A percentile compares a stretch with the other conserved stretches of the same genome.
These are phyloP conservation scores for Eulemur mongoz DNA, from an alignment of 2,797 vertebrate genomes.

Conservation along the genomic window DNA sequence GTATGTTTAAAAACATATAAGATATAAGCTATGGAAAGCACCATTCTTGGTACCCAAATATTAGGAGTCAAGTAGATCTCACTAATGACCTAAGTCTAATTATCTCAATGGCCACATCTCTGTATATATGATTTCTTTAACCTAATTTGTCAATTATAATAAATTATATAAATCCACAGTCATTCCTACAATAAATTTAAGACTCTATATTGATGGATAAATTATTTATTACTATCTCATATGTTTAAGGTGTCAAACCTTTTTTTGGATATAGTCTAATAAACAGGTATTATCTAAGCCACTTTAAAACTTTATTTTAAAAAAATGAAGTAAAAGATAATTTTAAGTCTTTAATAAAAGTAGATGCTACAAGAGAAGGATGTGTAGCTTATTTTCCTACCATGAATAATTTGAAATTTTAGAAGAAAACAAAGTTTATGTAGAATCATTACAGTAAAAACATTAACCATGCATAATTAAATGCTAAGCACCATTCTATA, in stretches of 20 bases:
- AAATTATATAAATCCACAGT: background rate
- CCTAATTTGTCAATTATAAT: background rate
- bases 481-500: background rate
- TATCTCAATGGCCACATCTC: background rate
- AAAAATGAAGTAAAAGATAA: background rate
- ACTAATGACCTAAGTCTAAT: background rate
- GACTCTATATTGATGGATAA: background rate
- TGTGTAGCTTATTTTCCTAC: background rate
- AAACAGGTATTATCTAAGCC: background rate
- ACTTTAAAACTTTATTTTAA: background rate
- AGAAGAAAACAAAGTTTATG: background rate
- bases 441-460: background rate
- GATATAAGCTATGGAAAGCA: background rate
- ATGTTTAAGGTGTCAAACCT: background rate
- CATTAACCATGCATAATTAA: background rate
- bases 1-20: background rate
- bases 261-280: background rate
- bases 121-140: background rate
- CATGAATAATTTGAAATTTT: background rate
- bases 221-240: background rate
- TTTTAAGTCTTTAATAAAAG: background rate
- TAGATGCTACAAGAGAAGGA: background rate
- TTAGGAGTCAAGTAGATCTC: background rate
- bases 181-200: background rate
- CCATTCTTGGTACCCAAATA: background rate